Evolutionary conservation across 2,113 vertebrate genomes (phyloP).

Genomic region (Gallinago undulata): DNA sequence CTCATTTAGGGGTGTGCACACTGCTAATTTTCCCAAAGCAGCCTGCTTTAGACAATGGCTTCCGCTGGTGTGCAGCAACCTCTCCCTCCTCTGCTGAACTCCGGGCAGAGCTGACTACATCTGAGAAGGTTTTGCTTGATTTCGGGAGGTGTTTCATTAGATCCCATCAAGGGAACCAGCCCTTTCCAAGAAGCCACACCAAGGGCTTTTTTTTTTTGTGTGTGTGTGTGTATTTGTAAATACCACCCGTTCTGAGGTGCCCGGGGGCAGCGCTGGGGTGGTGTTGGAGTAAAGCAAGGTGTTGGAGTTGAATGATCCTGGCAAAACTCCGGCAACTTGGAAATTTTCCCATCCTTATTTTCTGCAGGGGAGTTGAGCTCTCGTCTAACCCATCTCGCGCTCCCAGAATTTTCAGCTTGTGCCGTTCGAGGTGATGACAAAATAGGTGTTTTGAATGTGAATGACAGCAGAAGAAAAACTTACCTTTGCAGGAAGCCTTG

Average conservation of each 20-base stretch:
- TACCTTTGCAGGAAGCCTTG: not conserved
- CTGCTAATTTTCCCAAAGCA: slow-evolving; percentile 40
- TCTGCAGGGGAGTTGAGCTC: not conserved
- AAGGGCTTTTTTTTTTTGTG: not conserved
- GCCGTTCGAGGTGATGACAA: not conserved
- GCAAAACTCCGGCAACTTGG: not conserved
- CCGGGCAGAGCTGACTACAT: not conserved
- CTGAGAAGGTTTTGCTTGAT: not conserved
- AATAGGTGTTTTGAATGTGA: not conserved
- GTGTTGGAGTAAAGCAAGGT: not conserved
- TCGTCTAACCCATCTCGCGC: not conserved
- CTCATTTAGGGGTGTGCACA: not conserved
- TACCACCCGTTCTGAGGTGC: rapidly evolving
- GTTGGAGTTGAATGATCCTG: not conserved
- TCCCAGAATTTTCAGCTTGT: not conserved
- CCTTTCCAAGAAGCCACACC: not conserved
- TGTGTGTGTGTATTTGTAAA: no score
- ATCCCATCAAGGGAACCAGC: not conserved
- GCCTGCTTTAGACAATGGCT: slow-evolving; percentile 41
- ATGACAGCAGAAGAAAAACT: not conserved
- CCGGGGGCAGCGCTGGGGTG: not conserved
- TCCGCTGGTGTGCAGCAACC: not conserved
- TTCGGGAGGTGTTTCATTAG: not conserved
- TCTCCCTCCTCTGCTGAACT: slow-evolving; percentile 22
- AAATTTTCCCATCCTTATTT: not conserved